Evolutionary conservation across 1,140 invertebrate species (phyloP), one percentile per base, ranked within the genome.

Genomic region (roundworm (Caenorhabditis elegans)): DNA sequence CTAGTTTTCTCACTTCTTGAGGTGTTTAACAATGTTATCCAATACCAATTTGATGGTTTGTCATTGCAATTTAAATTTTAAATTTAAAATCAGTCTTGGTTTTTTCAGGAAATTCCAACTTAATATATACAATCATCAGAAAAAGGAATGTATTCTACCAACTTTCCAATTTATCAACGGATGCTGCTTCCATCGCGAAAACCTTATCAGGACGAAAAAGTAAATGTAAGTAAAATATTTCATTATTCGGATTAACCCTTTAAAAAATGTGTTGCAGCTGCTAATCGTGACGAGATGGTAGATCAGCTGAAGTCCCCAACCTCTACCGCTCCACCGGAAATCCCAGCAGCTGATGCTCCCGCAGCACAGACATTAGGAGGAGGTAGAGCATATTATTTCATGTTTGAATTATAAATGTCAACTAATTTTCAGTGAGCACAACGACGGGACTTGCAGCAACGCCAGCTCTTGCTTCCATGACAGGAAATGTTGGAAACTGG

Each of bases 1-100:
- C 92, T 99, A 60, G 95, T 99, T 0, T 99, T 99, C 91, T 99
- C 98, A 91, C 91, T 99, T 26, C 92, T 99, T 36, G 98, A 99
- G 92, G 97, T 98, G 87, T 98, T 99, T 90, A 99, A 99, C 90
- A 99, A 99, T 90, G 98, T 99, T 85, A 98, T 99, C 86, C 97
- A 99, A 92, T 99, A 99, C 90, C 98, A 99, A 90, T 99, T 99
- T 92, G 98, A 99, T 92, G 97, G 97, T 94, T 86, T 92, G 65
- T 83, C 24, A 34, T 85, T 46, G 1, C 4, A 22, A 55, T 48
- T 49, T 11, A 60, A 39, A 48, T 24, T 17, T 76, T 49, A 49
- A 13, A 70, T 48, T 19, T 28, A 6, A 22, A 79, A 65, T 53
- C 15, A 28, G 47, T 15, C 26, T 10, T 17, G n/a, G 8, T 43